Percentiles rank a stretch among this genome's conserved stretches.
Evolutionary conservation across 2,888 invertebrate species (phyloP).

Genomic region (Cephonodes hylas): DNA sequence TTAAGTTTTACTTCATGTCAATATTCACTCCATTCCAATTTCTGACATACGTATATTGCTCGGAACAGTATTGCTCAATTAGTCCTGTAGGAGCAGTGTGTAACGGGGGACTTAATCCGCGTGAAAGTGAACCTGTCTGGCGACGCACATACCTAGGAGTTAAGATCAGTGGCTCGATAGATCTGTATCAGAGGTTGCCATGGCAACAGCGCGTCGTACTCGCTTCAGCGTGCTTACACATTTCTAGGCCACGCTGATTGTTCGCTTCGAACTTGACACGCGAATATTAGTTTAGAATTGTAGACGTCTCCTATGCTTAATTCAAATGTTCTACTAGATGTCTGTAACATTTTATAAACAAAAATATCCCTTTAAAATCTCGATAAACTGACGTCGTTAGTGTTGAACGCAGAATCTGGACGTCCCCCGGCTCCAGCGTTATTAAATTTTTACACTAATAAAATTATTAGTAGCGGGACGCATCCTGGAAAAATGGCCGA

Average conservation of each 20-base stretch:
- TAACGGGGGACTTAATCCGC: not conserved
- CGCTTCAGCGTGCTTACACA: not conserved
- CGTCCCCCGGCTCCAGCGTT: no score
- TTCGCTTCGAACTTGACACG: not conserved
- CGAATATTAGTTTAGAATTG: not conserved
- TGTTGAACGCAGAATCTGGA: no score
- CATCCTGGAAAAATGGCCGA: no score
- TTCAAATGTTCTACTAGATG: not conserved
- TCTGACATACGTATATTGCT: no score
- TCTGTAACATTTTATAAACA: not conserved
- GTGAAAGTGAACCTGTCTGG: not conserved
- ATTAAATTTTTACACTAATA: no score
- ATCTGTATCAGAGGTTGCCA: not conserved
- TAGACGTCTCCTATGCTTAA: not conserved
- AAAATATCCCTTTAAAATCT: not conserved
- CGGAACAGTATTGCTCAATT: not conserved
- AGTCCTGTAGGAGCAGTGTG: not conserved
- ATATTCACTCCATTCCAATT: not conserved
- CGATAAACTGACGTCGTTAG: no score
- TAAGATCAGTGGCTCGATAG: not conserved
- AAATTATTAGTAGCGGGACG: no score
- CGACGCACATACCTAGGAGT: not conserved
- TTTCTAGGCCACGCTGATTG: not conserved
- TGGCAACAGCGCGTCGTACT: not conserved
- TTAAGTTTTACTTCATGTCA: no score